phyloP scores from a whole-genome alignment of 2,888 invertebrate species.

The Caenorhabditis zanzibari region DNA sequence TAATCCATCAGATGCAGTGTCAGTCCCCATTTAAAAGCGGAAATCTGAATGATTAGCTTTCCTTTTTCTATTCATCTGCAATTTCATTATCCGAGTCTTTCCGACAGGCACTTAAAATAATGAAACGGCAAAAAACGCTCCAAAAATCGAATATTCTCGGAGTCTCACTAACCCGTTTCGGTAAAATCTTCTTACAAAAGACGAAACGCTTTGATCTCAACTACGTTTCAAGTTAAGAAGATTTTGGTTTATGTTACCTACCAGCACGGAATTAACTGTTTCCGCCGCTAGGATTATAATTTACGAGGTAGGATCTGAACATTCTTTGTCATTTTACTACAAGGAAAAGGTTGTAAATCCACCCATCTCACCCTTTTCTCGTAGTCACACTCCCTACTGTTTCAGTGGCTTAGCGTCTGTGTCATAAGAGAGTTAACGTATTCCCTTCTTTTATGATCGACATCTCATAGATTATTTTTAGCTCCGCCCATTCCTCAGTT shows the following conservation, averaged over 20 bases:
- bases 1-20: neutral
- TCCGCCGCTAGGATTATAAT: slow-evolving; percentile 20
- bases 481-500: slow-evolving; percentile 11
- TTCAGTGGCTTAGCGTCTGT: neutral
- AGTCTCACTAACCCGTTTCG: neutral
- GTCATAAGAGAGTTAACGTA: slow-evolving; percentile 10
- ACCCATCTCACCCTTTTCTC: neutral
- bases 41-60: neutral
- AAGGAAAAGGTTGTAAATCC: neutral
- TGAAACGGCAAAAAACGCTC: neutral
- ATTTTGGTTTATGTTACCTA: slow-evolving; percentile 23
- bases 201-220: neutral
- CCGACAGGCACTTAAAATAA: neutral
- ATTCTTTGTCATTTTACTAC: neutral
- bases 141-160: slow-evolving; percentile 2
- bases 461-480: neutral
- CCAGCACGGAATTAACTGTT: slow-evolving; percentile 22
- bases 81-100: neutral
- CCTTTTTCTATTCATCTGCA: neutral
- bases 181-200: neutral
- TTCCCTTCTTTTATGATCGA: slow-evolving; percentile 19
- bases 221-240: slow-evolving; percentile 14
- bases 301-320: neutral
- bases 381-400: slow-evolving; percentile 6
- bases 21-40: neutral